Evolutionary conservation across 2,888 invertebrate species (phyloP), one percentile per base, ranked within the genome.

Genomic region (Strigamia crassipes): DNA sequence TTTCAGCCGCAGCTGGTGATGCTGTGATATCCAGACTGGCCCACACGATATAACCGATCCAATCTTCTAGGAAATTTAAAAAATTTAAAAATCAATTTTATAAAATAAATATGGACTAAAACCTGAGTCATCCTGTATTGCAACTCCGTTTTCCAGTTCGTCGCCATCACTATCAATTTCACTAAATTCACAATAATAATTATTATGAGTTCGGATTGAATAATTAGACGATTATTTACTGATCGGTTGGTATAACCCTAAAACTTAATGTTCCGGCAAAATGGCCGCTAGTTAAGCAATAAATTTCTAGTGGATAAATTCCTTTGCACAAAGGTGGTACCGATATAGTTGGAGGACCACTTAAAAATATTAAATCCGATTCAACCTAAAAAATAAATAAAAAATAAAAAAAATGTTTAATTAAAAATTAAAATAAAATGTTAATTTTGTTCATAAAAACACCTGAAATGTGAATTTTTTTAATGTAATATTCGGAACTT

Each of bases 401-500:
- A n/a, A n/a, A n/a, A n/a, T n/a, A n/a, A 38, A 15, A 79, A 1
- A 34, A 21, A 31, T 34, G 1, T 61, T 9, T 1, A 21, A 15
- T 31, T 8, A 15, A 79, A 9, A 79, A n/a, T n/a, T n/a, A n/a
- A n/a, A n/a, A n/a, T n/a, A 4, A 34, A 15, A 31, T 6, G 1
- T n/a, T 13, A n/a, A 13, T n/a, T 13, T 15, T 13, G 18, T 5
- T 79, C 10, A 13, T 27, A 15, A 79, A 78, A n/a, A 34, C 18
- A 79, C 79, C 15, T 34, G 21, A 79, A 79, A 79, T 10, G 79
- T 79, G 12, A 79, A 79, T 34, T 41, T 79, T 38, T 38, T 31
- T n/a, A 79, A 38, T 34, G 38, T 79, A 9, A 34, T 79, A 41
- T 79, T 79, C 6, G 79, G 79, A 79, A 79, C 79, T 79, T 79